Percentiles rank a stretch among this genome's conserved stretches.
Evolutionary conservation across 2,888 invertebrate genomes (phyloP).

Genomic region (Zonitis immaculata): DNA sequence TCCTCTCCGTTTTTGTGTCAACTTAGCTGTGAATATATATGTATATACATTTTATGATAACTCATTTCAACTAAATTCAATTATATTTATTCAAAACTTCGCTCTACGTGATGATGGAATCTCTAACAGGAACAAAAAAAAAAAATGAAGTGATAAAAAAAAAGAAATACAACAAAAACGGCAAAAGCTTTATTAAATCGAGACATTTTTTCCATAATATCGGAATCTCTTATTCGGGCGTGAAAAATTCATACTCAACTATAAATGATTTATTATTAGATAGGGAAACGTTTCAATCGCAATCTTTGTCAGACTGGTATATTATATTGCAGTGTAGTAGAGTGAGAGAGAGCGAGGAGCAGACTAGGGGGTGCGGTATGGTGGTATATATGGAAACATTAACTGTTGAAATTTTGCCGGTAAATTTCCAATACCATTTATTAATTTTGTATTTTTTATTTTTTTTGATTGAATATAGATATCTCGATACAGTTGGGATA

Average conservation of each 20-base stretch:
- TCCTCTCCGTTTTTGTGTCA: slow-evolving; percentile 19
- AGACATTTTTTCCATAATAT: slow-evolving; percentile 4
- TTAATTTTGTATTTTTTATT: not conserved
- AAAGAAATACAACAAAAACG: not conserved
- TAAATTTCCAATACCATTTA: not conserved
- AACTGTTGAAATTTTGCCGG: not conserved
- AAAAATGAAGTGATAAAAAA: not conserved
- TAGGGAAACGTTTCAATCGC: slow-evolving; percentile 6
- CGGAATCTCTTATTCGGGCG: slow-evolving; percentile 2
- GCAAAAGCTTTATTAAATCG: slow-evolving; percentile 5
- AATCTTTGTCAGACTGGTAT: not conserved
- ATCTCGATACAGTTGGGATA: not conserved
- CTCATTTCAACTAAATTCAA: slow-evolving; percentile 21
- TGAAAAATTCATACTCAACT: slow-evolving; percentile 4
- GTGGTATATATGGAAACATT: not conserved
- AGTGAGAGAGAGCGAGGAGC: too few relatives aligned
- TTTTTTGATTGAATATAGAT: not conserved
- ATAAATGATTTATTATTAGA: slow-evolving; percentile 8
- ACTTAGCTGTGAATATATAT: slow-evolving; percentile 14
- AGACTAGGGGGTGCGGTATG: not conserved
- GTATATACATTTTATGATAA: slow-evolving; percentile 22
- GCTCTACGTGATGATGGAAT: slow-evolving; percentile 14
- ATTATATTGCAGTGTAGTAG: too few relatives aligned
- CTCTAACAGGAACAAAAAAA: not conserved
- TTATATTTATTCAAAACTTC: slow-evolving; percentile 24